Evolutionary conservation across 2,888 invertebrate genomes (phyloP).

Genomic region (Plagodis pulveraria): DNA sequence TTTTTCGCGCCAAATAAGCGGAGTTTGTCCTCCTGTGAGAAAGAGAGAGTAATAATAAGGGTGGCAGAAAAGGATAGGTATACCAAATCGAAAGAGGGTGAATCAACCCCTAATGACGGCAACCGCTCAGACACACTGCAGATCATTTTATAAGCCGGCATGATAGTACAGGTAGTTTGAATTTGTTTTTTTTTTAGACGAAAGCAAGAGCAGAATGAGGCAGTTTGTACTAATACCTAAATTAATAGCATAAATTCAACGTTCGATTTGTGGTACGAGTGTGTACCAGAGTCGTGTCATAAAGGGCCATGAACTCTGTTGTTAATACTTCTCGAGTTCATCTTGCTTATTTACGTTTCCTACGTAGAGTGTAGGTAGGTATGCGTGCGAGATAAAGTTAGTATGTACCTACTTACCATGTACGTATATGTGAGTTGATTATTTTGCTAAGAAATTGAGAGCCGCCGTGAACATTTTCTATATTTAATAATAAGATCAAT

Average conservation of each 20-base stretch:
- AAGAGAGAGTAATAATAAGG: conserved; percentile 62
- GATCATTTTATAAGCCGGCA: neutral
- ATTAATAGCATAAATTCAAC: no score
- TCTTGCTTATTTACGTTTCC: conserved; percentile 49
- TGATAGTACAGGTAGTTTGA: no score
- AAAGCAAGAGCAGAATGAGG: no score
- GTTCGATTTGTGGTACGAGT: no score
- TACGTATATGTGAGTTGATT: no score
- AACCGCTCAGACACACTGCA: conserved; percentile 48
- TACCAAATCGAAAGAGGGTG: conserved; percentile 72
- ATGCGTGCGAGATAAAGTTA: conserved; percentile 20
- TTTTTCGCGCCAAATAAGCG: conserved; percentile 50
- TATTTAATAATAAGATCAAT: no score
- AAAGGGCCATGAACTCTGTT: conserved; percentile 76
- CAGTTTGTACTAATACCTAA: no score
- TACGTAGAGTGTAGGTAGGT: conserved; percentile 33
- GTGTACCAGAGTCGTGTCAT: conserved; percentile 49
- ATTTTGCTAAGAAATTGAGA: no score
- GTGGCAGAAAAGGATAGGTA: conserved; percentile 70
- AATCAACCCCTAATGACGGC: conserved; percentile 76
- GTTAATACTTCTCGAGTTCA: conserved; percentile 74
- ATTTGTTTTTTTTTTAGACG: no score
- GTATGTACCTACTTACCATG: conserved; percentile 8
- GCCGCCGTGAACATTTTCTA: no score
- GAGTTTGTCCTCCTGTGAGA: conserved; percentile 44